These are phyloP conservation scores for Agrenia bidenticulata DNA, from an alignment of 2,888 invertebrate species.

Conservation along the genomic window DNA sequence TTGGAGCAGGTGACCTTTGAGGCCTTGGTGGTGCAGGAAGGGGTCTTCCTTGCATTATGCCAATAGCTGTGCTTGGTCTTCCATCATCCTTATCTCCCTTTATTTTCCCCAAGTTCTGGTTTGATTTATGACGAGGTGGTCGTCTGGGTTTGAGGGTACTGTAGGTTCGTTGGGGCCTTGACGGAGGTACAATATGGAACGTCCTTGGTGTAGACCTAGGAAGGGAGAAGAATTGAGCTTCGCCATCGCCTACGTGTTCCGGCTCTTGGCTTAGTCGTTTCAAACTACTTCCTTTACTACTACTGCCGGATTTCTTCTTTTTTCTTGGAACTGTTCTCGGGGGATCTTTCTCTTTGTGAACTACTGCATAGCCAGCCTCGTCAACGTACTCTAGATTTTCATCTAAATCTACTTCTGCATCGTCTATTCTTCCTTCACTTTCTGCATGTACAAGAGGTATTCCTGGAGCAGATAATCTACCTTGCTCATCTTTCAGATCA, in stretches of 20 bases:
- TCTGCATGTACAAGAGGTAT: neutral
- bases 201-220: constrained; percentile 44
- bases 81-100: constrained; percentile 16
- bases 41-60: constrained; percentile 74
- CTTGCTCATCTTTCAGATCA: neutral
- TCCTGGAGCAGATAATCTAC: neutral
- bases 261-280: constrained; percentile 19
- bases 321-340: constrained; percentile 45
- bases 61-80: constrained; percentile 42
- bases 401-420: constrained; percentile 25
- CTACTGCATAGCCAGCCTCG: constrained; percentile 51
- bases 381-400: constrained; percentile 45
- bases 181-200: constrained; percentile 48
- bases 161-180: constrained; percentile 48
- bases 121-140: constrained; percentile 49
- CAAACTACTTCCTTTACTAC: constrained; percentile 34
- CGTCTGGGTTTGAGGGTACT: constrained; percentile 50
- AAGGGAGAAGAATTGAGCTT: constrained; percentile 44
- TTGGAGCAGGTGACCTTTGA: constrained; percentile 36
- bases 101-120: constrained; percentile 14
- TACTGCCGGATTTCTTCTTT: constrained; percentile 36
- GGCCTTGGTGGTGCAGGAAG: constrained; percentile 84
- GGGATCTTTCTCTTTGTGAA: constrained; percentile 39
- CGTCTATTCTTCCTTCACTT: constrained; percentile 19
- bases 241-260: constrained; percentile 4